Evolutionary conservation across 1,140 invertebrate genomes (phyloP), one percentile per base, ranked within the genome.

Genomic region (Adelges cooleyi): DNA sequence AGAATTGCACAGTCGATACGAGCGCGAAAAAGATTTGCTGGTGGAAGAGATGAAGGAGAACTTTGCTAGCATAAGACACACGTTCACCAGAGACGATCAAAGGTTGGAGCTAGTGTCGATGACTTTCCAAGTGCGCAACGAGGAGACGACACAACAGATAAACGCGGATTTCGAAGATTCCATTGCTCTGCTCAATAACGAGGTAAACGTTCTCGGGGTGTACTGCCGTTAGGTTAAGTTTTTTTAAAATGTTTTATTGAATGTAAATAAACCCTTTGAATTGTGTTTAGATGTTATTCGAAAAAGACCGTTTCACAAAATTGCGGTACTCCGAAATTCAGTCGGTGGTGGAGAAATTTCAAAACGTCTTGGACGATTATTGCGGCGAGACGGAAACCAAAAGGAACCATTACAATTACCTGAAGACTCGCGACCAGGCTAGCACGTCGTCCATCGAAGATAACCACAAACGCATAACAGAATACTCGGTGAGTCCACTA

Each of bases 1-100:
- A 66, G 78, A 80, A 56, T 73, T 84, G 3, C 76, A 80, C 59
- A 67, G 75, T 2, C 76, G 76, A 67, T 85, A 82, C 70, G 75
- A 77, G 49, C 69, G 74, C 8, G 77, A 80, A 68, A 51, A 75
- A 0, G 42, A 67, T 5, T 33, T 62, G 27, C 68, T 74, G 22
- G 40, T 70, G 67, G 50, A 11, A 2, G 53, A 65, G 2, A 72
- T 74, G 29, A 52, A 72, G 2, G n/a, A 69, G 1, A 70, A 75
- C 62, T 68, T 74, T 49, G 50, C 49, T n/a, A 25, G 59, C 25
- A 44, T 72, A 15, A 70, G 70, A 54, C 50, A 66, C n/a, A 22
- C 71, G 20, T 65, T 74, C 11, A 53, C 62, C 5, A 27, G 70
- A 10, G 67, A 67, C 2, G 67, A 70, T 29, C 53, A 71, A 36